Conservation (phyloP, 2,797 vertebrate genomes). For the Takifugu ocellatus region DNA sequence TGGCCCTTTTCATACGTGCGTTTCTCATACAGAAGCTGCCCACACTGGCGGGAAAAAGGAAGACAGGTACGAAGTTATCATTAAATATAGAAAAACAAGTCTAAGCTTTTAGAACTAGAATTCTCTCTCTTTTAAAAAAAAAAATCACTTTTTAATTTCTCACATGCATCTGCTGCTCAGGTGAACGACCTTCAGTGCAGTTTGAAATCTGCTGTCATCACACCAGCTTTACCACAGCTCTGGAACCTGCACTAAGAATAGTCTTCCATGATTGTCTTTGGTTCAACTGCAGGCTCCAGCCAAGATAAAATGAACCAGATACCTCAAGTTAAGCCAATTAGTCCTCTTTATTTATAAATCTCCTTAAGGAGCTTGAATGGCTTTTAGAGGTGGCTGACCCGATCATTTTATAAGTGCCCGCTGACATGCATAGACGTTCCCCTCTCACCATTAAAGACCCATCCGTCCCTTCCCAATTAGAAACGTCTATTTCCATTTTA, state of each 20-base stretch:
- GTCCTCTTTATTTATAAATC: constrained; percentile 59
- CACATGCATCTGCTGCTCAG: background rate
- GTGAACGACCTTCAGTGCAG: background rate
- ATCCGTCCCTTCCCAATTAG: too few species aligned
- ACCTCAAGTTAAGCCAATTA: constrained; percentile 70
- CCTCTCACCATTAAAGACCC: background rate
- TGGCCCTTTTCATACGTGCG: constrained; percentile 83
- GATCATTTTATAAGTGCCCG: constrained; percentile 25
- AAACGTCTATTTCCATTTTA: too few species aligned
- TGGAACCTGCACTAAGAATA: constrained; percentile 44
- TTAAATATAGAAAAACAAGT: background rate
- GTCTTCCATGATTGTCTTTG: constrained; percentile 31
- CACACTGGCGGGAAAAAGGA: constrained; percentile 67
- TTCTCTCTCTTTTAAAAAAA: background rate
- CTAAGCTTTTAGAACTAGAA: background rate
- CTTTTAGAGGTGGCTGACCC: constrained; percentile 40
- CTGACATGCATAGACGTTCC: background rate
- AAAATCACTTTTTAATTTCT: too few species aligned
- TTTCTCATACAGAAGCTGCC: constrained; percentile 83
- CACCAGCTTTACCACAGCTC: background rate
- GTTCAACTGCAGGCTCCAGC: constrained; percentile 36
- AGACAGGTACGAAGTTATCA: background rate
- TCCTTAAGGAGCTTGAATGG: constrained; percentile 50
- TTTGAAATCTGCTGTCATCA: background rate
- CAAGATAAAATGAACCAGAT: constrained; percentile 60